Conservation (phyloP, 2,113 vertebrate species). For the Himantopus leucocephalus region DNA sequence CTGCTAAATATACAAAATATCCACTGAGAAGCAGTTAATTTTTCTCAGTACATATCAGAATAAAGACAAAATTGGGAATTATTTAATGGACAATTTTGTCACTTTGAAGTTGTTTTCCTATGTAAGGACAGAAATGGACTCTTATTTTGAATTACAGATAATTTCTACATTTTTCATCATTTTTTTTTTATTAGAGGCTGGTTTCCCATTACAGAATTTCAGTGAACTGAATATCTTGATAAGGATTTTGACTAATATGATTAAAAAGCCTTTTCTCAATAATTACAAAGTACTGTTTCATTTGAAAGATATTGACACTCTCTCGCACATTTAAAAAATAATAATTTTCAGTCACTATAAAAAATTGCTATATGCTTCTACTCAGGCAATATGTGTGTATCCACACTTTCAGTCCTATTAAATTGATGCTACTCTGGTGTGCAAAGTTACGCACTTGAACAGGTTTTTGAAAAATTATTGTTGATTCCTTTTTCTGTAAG, state of each 20-base stretch:
- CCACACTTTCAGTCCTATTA: background rate
- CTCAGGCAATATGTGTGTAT: background rate
- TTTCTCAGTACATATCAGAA: background rate
- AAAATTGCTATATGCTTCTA: background rate
- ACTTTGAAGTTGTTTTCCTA: background rate
- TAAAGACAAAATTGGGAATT: background rate
- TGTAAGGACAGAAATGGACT: background rate
- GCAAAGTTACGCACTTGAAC: background rate
- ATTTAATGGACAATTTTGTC: background rate
- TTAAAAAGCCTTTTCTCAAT: background rate
- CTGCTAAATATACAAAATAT: background rate
- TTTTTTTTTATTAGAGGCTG: background rate
- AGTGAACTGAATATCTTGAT: background rate
- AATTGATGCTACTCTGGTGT: background rate
- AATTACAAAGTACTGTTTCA: background rate
- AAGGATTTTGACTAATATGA: background rate
- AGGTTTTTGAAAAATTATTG: background rate
- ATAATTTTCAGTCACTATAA: background rate
- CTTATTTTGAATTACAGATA: background rate
- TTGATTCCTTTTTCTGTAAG: rapidly evolving
- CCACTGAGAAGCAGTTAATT: background rate
- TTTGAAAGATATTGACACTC: background rate
- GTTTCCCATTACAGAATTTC: background rate
- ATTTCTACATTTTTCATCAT: background rate
- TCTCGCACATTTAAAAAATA: background rate